Evolutionary conservation across 2,113 vertebrate species (phyloP).

Genomic region (Phylloscopus trochiloides): DNA sequence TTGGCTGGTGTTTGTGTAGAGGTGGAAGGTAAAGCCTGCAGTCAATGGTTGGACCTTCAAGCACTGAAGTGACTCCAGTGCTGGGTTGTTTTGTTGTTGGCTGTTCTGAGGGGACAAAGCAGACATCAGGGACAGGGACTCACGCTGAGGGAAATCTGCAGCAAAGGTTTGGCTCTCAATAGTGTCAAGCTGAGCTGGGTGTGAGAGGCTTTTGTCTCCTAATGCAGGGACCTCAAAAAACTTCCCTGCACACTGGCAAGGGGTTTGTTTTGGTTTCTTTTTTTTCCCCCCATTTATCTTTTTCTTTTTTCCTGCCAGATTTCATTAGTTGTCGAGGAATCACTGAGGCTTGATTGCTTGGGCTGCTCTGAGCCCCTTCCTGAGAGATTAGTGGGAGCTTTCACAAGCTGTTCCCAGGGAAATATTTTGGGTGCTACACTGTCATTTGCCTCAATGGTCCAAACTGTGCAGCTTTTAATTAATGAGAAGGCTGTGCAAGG

Average conservation of each 20-base stretch:
- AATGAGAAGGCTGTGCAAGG: background rate
- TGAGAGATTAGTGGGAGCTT: background rate
- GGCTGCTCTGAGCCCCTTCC: background rate
- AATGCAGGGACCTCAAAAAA: background rate
- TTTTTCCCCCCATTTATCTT: background rate
- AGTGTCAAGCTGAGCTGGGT: background rate
- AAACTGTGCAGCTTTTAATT: background rate
- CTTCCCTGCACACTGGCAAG: background rate
- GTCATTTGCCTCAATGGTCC: background rate
- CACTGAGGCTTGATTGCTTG: background rate
- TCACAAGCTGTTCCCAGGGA: background rate
- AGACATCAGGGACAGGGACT: constrained; percentile 51
- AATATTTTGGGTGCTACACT: background rate
- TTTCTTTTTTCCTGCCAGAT: background rate
- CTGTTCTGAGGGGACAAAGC: constrained; percentile 7
- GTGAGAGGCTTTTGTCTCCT: constrained; percentile 1
- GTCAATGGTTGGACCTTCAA: background rate
- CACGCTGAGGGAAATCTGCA: constrained; percentile 3
- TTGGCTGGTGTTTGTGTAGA: constrained; percentile 3
- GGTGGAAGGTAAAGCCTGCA: background rate
- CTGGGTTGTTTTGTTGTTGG: background rate
- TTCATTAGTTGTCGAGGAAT: background rate
- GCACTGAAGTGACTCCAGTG: constrained; percentile 10
- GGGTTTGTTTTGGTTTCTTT: background rate
- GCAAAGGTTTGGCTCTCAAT: background rate